Conservation (phyloP, 2,888 invertebrate genomes). For the Cinara cedri region DNA sequence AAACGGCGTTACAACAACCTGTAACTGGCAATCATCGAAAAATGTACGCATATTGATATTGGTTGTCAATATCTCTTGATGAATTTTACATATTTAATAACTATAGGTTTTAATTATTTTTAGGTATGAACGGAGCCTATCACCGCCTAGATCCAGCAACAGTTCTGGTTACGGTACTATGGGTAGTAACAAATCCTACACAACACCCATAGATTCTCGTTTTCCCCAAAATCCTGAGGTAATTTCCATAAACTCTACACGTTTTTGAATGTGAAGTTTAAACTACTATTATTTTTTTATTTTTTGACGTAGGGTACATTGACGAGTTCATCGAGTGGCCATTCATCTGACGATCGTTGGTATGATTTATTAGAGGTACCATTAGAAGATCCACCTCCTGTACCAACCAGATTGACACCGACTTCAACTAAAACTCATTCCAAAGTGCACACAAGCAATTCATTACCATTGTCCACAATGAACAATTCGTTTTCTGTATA, state of each 20-base stretch:
- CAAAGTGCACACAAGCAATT: slow-evolving; percentile 63
- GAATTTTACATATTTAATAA: background rate
- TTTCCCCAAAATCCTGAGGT: slow-evolving; percentile 64
- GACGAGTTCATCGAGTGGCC: slow-evolving; percentile 71
- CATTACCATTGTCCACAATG: slow-evolving; percentile 62
- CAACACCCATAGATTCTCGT: slow-evolving; percentile 62
- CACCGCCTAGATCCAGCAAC: slow-evolving; percentile 80
- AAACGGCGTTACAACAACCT: slow-evolving; percentile 65
- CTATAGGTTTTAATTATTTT: slow-evolving; percentile 47
- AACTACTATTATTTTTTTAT: too few relatives aligned
- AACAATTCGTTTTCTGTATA: slow-evolving; percentile 58
- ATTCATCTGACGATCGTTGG: slow-evolving; percentile 72
- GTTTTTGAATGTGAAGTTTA: too few relatives aligned
- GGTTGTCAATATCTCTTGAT: background rate
- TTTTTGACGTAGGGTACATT: slow-evolving; percentile 66
- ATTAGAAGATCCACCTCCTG: slow-evolving; percentile 65
- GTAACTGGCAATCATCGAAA: slow-evolving; percentile 71
- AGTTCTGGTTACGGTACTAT: slow-evolving; percentile 86
- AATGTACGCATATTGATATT: slow-evolving; percentile 62
- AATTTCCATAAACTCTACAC: slow-evolving; percentile 31
- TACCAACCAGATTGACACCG: slow-evolving; percentile 64
- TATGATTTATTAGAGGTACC: slow-evolving; percentile 64
- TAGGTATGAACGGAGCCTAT: slow-evolving; percentile 74
- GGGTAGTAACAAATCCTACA: slow-evolving; percentile 65
- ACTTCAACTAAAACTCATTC: slow-evolving; percentile 61